Base-by-base conservation (phyloP, 2,888 invertebrate genomes). In the Drosophila bunnanda region DNA sequence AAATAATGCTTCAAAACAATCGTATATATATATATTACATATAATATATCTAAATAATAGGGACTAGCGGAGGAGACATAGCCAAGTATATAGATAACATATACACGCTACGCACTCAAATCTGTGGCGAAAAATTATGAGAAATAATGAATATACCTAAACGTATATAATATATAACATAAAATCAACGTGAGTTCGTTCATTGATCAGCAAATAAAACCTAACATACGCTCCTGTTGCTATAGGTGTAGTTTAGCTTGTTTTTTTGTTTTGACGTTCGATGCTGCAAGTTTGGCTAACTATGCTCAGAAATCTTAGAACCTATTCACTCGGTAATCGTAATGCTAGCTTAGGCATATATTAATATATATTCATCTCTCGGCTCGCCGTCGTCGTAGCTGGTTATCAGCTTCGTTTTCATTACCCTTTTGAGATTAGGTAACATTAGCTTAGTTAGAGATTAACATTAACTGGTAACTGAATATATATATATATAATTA, bases 11-110 rank as follows among this genome's bases (percentile, higher is more conserved):
- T 75, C 68, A 78, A 83, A 82, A 81, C 79, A 67, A 66, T 59
- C 25, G 65, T 56, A 50, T 66, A 56, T 36, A 61, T 79, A 67
- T 58, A 53, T 44, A 56, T 30, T 36, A 64, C 39, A 43, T 54
- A 44, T 57, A 38, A 65, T 65, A 46, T 57, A 39, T 70, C 57
- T 67, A 67, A 67, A 71, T 67, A 67, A 67, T 71, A 71, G 77
- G 62, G 80, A 80, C 88, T 81, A 79, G 79, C 72, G 59, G 67
- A 79, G 66, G 65, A 79, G 71, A 57, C 76, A 85, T 85, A 80
- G 85, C 80, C 65, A 55, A 34, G 53, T 73, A 41, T 53, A 66
- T 53, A 65, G 36, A 17, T 36, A 38, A 64, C 32, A 64, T 65
- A 52, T 65, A 65, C 48, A 20, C 53, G 74, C 75, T 58, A 75